Evolutionary conservation across 2,113 vertebrate genomes (phyloP), one percentile per base, ranked within the genome.

Genomic region (Semicossyphus pulcher): DNA sequence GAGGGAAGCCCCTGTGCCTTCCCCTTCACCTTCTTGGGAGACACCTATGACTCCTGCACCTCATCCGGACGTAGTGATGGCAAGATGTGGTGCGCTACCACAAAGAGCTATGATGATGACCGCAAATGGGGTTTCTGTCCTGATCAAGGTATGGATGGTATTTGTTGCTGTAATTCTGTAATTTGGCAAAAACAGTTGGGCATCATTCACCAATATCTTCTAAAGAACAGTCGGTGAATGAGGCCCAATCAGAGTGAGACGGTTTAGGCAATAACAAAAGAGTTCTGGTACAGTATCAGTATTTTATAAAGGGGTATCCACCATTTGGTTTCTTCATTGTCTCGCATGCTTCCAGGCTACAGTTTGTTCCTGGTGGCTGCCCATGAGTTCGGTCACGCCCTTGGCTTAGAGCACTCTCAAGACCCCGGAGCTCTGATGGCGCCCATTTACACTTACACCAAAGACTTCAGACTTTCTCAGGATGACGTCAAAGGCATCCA

Each of bases 111-210:
- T 0, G 97, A 99, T 0, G 96, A 98, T 0, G 97, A 99, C 86
- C 96, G 96, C 77, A 97, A 99, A 81, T 99, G 97, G 97, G 97
- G 97, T 68, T 99, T 99, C 61, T 99, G 98, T 83, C 97, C 97
- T 0, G 97, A 98, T 21, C 95, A 97, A 96, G 98, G 97, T 98
- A 90, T 5, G n/a, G 59, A 21, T 9, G 32, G n/a, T 54, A n/a
- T 56, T n/a, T n/a, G 41, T 44, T n/a, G 41, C 41, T 44, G 1
- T 20, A 44, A 7, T n/a, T n/a, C 16, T 42, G 16, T 32, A 8
- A 32, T 36, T 37, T 37, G 12, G 11, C n/a, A n/a, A n/a, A n/a
- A n/a, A n/a, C n/a, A n/a, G n/a, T n/a, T n/a, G n/a, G n/a, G n/a
- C n/a, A n/a, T n/a, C n/a, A n/a, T n/a, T n/a, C n/a, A n/a, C n/a